Evolutionary conservation across 2,113 vertebrate species (phyloP), one percentile per base, ranked within the genome.

Genomic region (Piaya cayana): DNA sequence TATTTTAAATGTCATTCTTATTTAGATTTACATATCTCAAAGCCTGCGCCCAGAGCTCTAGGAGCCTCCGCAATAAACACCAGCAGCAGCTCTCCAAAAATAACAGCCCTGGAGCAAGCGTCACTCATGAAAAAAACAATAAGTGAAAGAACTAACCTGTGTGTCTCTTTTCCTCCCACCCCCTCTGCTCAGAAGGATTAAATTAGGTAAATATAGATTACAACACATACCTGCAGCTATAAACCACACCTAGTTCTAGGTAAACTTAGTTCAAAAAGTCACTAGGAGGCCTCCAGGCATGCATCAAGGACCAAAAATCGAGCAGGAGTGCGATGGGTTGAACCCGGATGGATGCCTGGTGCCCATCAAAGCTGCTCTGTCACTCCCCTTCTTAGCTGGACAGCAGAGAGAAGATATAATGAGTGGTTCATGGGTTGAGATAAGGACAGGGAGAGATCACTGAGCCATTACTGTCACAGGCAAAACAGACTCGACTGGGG

Each of bases 11-110:
- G 88, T 92, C 92, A 84, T 56, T 84, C 56, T 83, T 74, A 56
- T 89, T 95, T 84, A 93, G 83, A 94, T 84, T 92, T 96, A 70
- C 29, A 2, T 60, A 83, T 83, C 91, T 92, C 88, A 71, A 64
- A 88, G 49, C 88, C 64, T 29, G 32, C 0, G 11, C 55, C 76
- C 72, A 23, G 50, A 74, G 60, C 76, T 91, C 18, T 8, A 55
- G 84, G 63, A 88, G 88, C 82, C 88, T 92, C 78, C 0, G 5
- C 91, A 56, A 93, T 27, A 78, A 90, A 81, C 86, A 68, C 3
- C 0, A 75, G 72, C 60, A 63, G 23, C 56, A 49, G 2, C 39
- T 45, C 56, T 86, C 92, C 94, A 94, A 92, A 93, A 93, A 93
- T 36, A 93, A 91, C 92, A 95, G 47, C 86, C 88, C 65, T 11